Conservation (phyloP, 2,797 vertebrate species). For the Triplophysa yarkandensis region DNA sequence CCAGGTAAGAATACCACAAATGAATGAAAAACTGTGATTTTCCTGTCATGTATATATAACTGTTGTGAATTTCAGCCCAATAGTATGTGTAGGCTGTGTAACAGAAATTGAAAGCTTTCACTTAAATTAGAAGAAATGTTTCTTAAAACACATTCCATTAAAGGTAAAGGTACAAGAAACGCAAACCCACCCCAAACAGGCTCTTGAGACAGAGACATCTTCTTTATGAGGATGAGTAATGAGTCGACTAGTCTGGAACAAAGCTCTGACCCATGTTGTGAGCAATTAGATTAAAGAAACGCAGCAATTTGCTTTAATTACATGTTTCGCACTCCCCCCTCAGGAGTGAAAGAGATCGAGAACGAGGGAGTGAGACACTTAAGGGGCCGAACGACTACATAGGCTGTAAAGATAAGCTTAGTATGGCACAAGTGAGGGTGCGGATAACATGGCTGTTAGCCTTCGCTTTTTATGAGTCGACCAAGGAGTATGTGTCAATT, state of each 20-base stretch:
- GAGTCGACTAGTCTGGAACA: constrained; percentile 55
- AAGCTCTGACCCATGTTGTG: constrained; percentile 54
- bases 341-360: constrained; percentile 33
- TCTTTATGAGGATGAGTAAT: constrained; percentile 52
- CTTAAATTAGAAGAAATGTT: background rate
- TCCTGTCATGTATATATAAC: no score
- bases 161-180: background rate
- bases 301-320: constrained; percentile 57
- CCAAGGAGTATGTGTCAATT: background rate
- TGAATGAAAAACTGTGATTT: no score
- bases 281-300: constrained; percentile 56
- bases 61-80: no score
- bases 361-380: constrained; percentile 35
- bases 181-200: background rate
- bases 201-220: constrained; percentile 29
- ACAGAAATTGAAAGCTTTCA: background rate
- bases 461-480: background rate
- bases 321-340: constrained; percentile 49
- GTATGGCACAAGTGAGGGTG: constrained; percentile 13
- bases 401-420: constrained; percentile 39
- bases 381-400: constrained; percentile 33
- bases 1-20: no score
- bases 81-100: background rate
- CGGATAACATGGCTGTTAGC: constrained; percentile 10
- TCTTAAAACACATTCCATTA: background rate